Base-by-base conservation (phyloP, 2,113 vertebrate species). In the Brachyhypopomus occidentalis region DNA sequence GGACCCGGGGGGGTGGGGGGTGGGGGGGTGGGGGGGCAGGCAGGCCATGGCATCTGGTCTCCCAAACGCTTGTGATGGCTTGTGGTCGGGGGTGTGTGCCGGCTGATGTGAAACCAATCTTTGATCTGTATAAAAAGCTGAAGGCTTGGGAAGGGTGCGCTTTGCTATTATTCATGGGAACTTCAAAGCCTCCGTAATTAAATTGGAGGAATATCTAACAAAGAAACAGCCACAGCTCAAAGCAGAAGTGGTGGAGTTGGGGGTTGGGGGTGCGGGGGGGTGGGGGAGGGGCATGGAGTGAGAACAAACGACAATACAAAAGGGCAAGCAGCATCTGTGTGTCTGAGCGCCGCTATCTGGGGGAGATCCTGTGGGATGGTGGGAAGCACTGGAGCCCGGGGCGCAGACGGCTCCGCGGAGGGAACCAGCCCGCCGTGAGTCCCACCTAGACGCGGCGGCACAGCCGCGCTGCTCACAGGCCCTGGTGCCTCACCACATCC, bases 111-210 rank as follows among this genome's bases (percentile, higher is more conserved):
- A 85, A 86, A 87, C 82, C 86, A 86, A 88, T 88, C 87, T 88
- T 88, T 87, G 87, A 88, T 88, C 87, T 85, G 84, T 87, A 88
- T 88, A 84, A 88, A 87, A 88, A 85, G 87, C 85, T 87, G 87
- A 80, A 88, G 87, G 87, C 87, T 75, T 84, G 87, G 84, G 80
- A 87, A 84, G 82, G 64, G 72, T 23, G 78, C 75, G 78, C 82
- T 72, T 67, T 25, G 72, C 77, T 75, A 87, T 84, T 84, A 86
- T 86, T 83, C 86, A 85, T 78, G 62, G 78, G 27, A 86, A 87
- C 88, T 86, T 87, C 81, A 89, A 86, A 89, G 88, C 76, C 79
- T 23, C 62, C 25, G 30, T 86, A 87, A 89, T 86, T 86, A 85
- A 89, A 87, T 86, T 85, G 80, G 83, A 72, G 48, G 83, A 89